Evolutionary conservation across 2,797 vertebrate genomes (phyloP), one percentile per base, ranked within the genome.

Genomic region (Vipera latastei): DNA sequence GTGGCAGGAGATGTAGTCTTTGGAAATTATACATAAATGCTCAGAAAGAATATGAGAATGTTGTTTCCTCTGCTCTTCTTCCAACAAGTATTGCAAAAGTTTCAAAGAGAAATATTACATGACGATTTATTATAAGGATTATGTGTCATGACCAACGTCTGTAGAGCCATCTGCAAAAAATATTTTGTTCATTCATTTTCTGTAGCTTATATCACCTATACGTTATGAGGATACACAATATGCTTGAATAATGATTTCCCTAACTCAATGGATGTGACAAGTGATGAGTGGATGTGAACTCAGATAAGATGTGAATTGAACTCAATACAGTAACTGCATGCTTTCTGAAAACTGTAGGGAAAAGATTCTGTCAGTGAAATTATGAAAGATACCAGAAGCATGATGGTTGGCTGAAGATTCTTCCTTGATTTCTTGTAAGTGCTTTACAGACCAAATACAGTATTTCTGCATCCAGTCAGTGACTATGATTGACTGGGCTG

Each of bases 11-110:
- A 89, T 85, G 65, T 93, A 89, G 51, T 69, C 92, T 89, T 86
- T 89, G 90, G 89, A 93, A 91, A 93, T 56, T 85, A 89, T 60
- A 91, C 65, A 91, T 89, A 93, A 91, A 93, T 93, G 86, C 86
- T 93, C 86, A 56, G 86, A 91, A 88, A 22, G 48, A 63, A 91
- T 61, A 26, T 38, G 9, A 63, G 32, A 28, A 57, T 6, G 6
- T 83, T 59, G 26, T 60, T 93, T 78, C 57, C 32, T 91, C n/a
- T 91, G 63, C 44, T 90, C 51, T 89, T 89, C 25, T 87, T 78
- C 11, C 25, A 55, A 83, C 56, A 83, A 73, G n/a, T 69, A 56
- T 69, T 38, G 83, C 60, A 92, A 92, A 86, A 87, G 57, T n/a
- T 65, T 25, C 38, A 88, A 48, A 48, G 73, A 88, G 57, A 92